A percentile compares a stretch with the other conserved stretches of the same genome.
phyloP scores from a whole-genome alignment of 1,140 invertebrate species.

The Microplitis demolitor region DNA sequence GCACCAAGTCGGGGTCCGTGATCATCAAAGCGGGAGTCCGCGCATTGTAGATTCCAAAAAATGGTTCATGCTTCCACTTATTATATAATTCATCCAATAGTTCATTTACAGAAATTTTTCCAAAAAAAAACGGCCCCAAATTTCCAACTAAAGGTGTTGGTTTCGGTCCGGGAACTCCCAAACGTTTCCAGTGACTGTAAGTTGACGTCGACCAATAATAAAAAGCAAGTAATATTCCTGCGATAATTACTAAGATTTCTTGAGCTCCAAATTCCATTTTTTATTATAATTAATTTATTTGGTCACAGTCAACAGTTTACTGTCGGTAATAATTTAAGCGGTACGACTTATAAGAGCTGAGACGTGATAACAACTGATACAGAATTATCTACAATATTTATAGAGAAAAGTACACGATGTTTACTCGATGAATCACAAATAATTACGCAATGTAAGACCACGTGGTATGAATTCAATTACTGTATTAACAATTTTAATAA shows the following conservation, averaged over 20 bases:
- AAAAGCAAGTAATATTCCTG: background rate
- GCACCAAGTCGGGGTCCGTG: conserved; percentile 66
- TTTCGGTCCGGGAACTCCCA: conserved; percentile 49
- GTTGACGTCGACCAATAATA: conserved; percentile 28
- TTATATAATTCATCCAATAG: conserved; percentile 33
- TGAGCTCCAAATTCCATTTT: conserved; percentile 5
- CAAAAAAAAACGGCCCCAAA: conserved; percentile 23
- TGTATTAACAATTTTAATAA: no score
- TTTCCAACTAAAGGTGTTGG: conserved; percentile 54
- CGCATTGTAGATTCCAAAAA: conserved; percentile 47
- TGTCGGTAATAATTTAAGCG: no score
- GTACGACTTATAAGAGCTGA: no score
- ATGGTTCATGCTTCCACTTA: conserved; percentile 30
- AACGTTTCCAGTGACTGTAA: conserved; percentile 52
- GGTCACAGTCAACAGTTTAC: no score
- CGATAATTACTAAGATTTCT: background rate
- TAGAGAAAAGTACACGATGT: no score
- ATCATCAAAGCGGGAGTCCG: conserved; percentile 59
- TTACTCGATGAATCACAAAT: no score
- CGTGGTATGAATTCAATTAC: no score
- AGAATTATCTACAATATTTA: no score
- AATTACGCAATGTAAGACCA: no score
- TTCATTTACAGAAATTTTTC: conserved; percentile 27
- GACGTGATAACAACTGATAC: no score
- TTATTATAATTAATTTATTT: no score